Evolutionary conservation across 2,888 invertebrate genomes (phyloP), one percentile per base, ranked within the genome.

Genomic region (Chrysolina haemoptera): DNA sequence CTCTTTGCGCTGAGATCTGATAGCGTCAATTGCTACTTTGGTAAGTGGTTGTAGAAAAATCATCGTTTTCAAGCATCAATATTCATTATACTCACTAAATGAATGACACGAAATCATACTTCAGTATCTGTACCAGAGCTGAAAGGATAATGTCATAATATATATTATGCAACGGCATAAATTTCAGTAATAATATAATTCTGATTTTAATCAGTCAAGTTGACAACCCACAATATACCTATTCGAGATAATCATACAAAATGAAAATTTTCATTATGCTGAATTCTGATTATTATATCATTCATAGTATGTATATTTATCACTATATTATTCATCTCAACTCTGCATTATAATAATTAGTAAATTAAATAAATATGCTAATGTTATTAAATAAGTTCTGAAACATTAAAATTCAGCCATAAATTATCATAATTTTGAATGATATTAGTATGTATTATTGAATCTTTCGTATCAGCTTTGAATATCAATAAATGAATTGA

Each of bases 161-260:
- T 35, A 35, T 35, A 3, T 27, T 35, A 35, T 35, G 1, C 27
- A 1, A 27, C 5, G 27, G 2, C 1, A 27, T 27, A 27, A 35
- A 35, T 35, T 35, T 35, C 35, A 71, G 65, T 40, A 63, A 64
- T 63, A 62, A 59, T 64, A 66, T 68, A 53, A 68, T 69, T 62
- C 68, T 68, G 64, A 40, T 65, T 72, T 71, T 55, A 69, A 63
- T 62, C 62, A 59, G 40, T 48, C 43, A 70, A 74, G 72, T 62
- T 67, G 65, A 68, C 72, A 70, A 11, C 41, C 20, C 65, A 69
- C 71, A 66, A 22, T 48, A 69, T 70, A 4, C 6, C 46, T 14
- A 46, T 71, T 64, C 68, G 67, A 20, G 50, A 68, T 68, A 62
- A 68, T 70, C 63, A 62, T 63, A 46, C 35, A 62, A 50, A 66